Conservation (phyloP, 2,888 invertebrate species). For the Eudasyphora cyanicolor region DNA sequence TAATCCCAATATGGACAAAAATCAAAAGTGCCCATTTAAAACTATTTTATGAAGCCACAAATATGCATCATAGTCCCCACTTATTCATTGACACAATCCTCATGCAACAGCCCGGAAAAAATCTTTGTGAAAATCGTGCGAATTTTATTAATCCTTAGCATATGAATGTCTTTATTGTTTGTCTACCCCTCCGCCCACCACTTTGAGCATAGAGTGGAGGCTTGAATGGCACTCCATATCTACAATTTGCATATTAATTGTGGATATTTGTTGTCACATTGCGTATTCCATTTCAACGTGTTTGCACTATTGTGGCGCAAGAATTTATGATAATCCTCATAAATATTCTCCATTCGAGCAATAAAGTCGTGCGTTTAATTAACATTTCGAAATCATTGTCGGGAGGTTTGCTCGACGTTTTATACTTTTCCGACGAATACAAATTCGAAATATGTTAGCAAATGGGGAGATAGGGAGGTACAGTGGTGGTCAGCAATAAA, state of each 20-base stretch:
- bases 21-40: background rate
- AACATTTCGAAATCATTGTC: background rate
- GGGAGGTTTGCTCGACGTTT: background rate
- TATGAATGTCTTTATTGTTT: constrained; percentile 23
- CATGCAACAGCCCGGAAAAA: background rate
- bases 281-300: background rate
- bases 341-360: background rate
- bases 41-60: background rate
- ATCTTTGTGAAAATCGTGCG: constrained; percentile 8
- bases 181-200: background rate
- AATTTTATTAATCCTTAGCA: constrained; percentile 24
- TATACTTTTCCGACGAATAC: background rate
- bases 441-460: background rate
- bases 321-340: constrained; percentile 9
- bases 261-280: background rate
- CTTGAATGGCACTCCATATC: no score
- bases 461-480: background rate
- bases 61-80: background rate
- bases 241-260: constrained; percentile 18
- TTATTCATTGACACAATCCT: background rate
- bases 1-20: background rate
- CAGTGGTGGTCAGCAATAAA: no score
- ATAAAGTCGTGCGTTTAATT: constrained; percentile 4
- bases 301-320: constrained; percentile 1
- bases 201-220: background rate